Conservation (phyloP, 2,113 vertebrate species). For the Oenanthe oenanthe region DNA sequence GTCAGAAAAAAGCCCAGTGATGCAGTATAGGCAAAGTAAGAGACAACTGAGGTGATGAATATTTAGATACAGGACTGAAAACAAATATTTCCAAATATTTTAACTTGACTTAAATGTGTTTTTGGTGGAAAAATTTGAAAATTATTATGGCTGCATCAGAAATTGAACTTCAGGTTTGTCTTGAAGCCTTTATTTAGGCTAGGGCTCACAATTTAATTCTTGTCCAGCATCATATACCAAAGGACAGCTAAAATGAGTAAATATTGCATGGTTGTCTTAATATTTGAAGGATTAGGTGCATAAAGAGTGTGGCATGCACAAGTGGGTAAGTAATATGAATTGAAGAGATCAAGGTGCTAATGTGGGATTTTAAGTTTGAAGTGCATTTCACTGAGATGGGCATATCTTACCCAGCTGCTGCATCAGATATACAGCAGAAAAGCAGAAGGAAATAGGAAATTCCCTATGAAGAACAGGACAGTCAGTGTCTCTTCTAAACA, state of each 20-base stretch:
- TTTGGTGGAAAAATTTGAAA: not conserved
- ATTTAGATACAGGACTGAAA: not conserved
- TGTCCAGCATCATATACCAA: not conserved
- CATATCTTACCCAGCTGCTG: not conserved
- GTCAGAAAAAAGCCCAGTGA: not conserved
- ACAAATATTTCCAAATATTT: not conserved
- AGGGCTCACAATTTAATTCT: not conserved
- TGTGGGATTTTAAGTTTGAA: not conserved
- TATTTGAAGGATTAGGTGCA: not conserved
- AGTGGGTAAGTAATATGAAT: not conserved
- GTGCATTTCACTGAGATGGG: not conserved
- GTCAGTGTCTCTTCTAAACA: not conserved
- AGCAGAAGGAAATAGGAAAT: not conserved
- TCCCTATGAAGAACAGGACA: not conserved
- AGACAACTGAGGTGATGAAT: not conserved
- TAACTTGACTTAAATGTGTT: not conserved
- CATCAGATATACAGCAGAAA: not conserved
- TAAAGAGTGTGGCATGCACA: not conserved
- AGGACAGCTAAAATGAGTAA: not conserved
- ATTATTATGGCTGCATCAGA: not conserved
- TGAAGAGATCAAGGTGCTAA: not conserved
- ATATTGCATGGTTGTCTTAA: not conserved
- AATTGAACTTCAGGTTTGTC: not conserved
- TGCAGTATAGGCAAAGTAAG: not conserved
- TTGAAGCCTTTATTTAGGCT: not conserved